These are phyloP conservation scores for Melikaiella ostensackeni DNA, from an alignment of 2,888 invertebrate genomes.

Conservation along the genomic window DNA sequence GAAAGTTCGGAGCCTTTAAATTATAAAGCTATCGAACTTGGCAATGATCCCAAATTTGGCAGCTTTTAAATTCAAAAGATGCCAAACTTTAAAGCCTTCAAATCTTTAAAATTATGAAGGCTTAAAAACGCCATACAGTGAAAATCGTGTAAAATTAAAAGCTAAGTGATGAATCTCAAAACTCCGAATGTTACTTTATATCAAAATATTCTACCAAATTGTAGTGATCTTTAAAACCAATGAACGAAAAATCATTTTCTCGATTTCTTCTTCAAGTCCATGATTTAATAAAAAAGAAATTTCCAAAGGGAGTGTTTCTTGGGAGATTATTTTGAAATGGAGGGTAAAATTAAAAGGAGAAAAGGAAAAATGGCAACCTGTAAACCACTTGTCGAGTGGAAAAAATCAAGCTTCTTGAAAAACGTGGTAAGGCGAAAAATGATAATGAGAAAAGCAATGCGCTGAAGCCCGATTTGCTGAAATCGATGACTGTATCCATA, in stretches of 20 bases:
- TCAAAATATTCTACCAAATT: background rate
- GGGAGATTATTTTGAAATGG: background rate
- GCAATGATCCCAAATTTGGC: background rate
- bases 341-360: background rate
- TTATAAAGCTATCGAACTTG: background rate
- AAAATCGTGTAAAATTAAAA: too few relatives aligned
- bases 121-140: background rate
- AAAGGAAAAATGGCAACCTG: background rate
- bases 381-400: background rate
- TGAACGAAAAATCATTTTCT: background rate
- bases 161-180: too few relatives aligned
- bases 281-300: background rate
- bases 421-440: conserved; percentile 2
- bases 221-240: background rate
- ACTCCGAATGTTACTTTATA: background rate
- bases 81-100: background rate
- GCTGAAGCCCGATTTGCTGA: conserved; percentile 60
- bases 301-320: background rate
- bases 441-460: conserved; percentile 65
- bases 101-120: background rate
- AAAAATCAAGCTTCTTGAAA: background rate
- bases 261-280: background rate
- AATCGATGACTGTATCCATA: conserved; percentile 45
- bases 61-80: background rate
- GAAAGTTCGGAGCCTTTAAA: background rate